phyloP scores from a whole-genome alignment of 2,113 vertebrate species.

The Corythornis madagascariensis region DNA sequence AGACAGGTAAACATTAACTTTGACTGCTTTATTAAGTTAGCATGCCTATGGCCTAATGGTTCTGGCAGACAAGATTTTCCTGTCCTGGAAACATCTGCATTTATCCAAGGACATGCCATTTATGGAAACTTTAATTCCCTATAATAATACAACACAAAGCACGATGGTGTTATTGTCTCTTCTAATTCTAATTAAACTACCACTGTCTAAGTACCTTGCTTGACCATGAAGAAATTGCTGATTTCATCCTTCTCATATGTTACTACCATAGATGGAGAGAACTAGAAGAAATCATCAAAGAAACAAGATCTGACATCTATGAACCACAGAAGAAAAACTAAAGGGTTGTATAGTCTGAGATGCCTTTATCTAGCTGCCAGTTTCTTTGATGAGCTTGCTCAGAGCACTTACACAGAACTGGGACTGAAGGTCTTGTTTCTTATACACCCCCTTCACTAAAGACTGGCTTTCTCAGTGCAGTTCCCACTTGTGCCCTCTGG shows the following conservation, averaged over 20 bases:
- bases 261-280: background rate
- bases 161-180: background rate
- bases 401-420: background rate
- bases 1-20: background rate
- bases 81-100: background rate
- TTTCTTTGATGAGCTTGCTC: constrained; percentile 19
- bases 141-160: background rate
- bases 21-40: background rate
- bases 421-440: constrained; percentile 10
- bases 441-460: background rate
- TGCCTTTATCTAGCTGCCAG: constrained; percentile 7
- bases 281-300: constrained; percentile 5
- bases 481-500: background rate
- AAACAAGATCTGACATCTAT: background rate
- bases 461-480: background rate
- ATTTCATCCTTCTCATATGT: background rate
- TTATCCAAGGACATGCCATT: background rate
- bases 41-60: background rate
- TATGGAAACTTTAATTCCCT: background rate
- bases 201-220: background rate
- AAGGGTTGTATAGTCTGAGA: background rate
- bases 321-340: constrained; percentile 2
- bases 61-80: background rate
- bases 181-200: background rate
- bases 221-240: background rate